A percentile compares a stretch with the other conserved stretches of the same genome.
phyloP scores from a whole-genome alignment of 2,113 vertebrate genomes.

The Pseudorectes ferrugineus region DNA sequence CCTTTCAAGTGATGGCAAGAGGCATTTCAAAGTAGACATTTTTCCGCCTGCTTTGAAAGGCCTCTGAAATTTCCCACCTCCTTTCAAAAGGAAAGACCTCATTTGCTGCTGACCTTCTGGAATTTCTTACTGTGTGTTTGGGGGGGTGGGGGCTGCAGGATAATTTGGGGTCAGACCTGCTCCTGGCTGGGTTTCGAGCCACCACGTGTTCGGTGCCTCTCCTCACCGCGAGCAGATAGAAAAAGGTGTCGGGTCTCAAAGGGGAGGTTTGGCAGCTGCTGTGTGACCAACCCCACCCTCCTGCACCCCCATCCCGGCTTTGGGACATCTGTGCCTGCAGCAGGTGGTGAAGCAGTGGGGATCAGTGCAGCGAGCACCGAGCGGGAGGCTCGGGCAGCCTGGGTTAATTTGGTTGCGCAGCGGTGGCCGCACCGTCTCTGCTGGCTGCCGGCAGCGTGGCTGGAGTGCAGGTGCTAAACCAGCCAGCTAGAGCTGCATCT shows the following conservation, averaged over 20 bases:
- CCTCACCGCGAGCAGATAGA: background rate
- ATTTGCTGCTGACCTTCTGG: background rate
- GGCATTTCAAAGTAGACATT: background rate
- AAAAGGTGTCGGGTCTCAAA: background rate
- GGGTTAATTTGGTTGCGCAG: background rate
- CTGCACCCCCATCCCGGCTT: background rate
- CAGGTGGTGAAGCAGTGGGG: background rate
- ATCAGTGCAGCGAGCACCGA: background rate
- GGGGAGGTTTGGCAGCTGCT: background rate
- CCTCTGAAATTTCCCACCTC: background rate
- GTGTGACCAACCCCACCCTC: background rate
- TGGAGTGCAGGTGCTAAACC: background rate
- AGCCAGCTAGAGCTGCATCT: background rate
- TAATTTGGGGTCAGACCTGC: background rate
- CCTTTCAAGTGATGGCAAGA: background rate
- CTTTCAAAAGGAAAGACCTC: background rate
- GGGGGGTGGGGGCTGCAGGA: background rate
- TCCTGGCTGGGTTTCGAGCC: background rate
- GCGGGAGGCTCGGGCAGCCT: fast-evolving
- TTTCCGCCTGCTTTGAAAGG: background rate
- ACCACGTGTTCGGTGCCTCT: fast-evolving
- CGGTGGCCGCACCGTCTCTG: background rate
- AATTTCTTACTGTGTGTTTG: background rate
- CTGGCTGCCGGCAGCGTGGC: background rate
- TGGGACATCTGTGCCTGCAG: background rate